These are phyloP conservation scores for Nephrotoma flavescens DNA, from an alignment of 2,888 invertebrate species.

Conservation along the genomic window DNA sequence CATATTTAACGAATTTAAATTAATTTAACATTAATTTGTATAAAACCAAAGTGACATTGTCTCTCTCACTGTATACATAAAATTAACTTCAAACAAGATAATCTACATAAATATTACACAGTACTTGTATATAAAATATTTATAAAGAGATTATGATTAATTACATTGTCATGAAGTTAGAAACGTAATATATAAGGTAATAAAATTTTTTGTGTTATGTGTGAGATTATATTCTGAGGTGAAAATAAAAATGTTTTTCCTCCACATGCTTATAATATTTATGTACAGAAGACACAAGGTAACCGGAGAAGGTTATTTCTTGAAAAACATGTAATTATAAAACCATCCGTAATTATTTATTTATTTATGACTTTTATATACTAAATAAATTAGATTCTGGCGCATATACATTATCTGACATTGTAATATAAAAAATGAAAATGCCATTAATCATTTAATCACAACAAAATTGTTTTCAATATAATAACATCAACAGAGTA, in stretches of 20 bases:
- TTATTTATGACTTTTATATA: background rate
- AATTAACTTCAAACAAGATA: background rate
- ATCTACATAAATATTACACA: background rate
- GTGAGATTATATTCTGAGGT: background rate
- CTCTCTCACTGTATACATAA: background rate
- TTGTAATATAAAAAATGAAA: background rate
- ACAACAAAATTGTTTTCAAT: conserved; percentile 1
- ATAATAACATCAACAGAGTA: background rate
- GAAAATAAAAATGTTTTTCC: background rate
- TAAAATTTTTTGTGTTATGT: background rate
- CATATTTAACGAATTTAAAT: background rate
- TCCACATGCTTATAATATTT: too few relatives aligned
- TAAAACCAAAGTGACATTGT: background rate
- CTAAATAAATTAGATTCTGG: background rate
- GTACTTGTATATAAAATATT: background rate
- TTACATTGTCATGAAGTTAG: background rate
- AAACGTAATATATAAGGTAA: background rate
- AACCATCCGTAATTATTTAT: background rate
- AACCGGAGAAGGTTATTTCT: background rate
- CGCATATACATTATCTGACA: background rate
- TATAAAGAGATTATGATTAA: background rate
- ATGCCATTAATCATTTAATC: conserved; percentile 4
- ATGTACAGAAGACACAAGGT: background rate
- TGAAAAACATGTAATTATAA: background rate
- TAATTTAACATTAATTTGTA: background rate